Base-by-base conservation (phyloP, 2,797 vertebrate genomes). In the Cephalopachus bancanus region DNA sequence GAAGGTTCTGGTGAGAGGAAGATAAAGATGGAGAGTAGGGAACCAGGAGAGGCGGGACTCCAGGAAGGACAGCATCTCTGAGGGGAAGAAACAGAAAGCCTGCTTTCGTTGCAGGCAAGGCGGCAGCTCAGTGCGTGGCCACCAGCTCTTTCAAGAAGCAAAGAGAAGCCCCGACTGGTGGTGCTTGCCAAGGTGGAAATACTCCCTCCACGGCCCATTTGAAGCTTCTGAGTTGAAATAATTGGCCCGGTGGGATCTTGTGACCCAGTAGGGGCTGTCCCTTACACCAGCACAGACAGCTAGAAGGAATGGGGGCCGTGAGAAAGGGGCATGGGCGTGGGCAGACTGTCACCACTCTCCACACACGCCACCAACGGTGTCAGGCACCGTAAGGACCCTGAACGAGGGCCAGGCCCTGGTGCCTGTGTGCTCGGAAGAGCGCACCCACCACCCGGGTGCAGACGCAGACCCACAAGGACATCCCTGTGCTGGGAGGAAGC, bases 261-360 rank as follows among this genome's bases (percentile, higher is more conserved):
- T 3, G 20, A 91, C 0, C 4, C 22, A 4, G 15, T 8, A 79
- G 60, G 60, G 37, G 5, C 76, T 62, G n/a, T 24, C 6, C 26
- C 53, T n/a, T 84, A 60, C 16, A 4, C 44, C 51, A 80, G 10
- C 22, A 22, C 65, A 12, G 51, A 44, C 60, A 44, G 44, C 4
- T 12, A 3, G 1, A 5, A 60, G 28, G 16, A 19, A 28, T 9
- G 44, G 44, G 44, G 44, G 44, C 44, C 44, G 44, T 44, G 44
- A 44, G 44, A 44, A 20, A 12, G 9, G 26, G n/a, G 5, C 17
- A 20, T 14, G 6, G 51, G 24, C 4, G 8, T 24, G 69, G 28
- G 10, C 4, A 0, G 10, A 3, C n/a, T n/a, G 5, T 24, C 33
- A 26, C 26, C 69, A 10, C 1, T 33, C 1, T 75, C 55, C 33